A percentile compares a stretch with the other conserved stretches of the same genome.
Evolutionary conservation across 2,888 invertebrate genomes (phyloP).

Genomic region (Corythucha ciliata): DNA sequence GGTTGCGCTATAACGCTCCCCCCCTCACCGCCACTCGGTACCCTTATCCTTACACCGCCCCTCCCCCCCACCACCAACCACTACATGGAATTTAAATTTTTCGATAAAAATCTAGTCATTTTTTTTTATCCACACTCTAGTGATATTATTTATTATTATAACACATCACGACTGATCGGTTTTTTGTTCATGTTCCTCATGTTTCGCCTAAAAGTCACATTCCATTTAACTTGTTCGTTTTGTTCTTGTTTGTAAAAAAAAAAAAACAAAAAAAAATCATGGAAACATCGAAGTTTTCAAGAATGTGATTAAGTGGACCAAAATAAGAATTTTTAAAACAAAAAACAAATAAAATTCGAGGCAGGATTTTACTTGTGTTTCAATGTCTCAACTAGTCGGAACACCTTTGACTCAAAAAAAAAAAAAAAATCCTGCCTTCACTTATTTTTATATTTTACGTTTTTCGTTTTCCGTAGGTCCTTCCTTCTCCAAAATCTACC

Average conservation of each 20-base stretch:
- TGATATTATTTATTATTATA: too few species aligned
- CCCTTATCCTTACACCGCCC: too few species aligned
- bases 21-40: too few species aligned
- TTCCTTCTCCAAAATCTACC: background rate
- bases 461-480: background rate
- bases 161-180: constrained; percentile 5
- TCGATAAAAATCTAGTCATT: too few species aligned
- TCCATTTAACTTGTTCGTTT: constrained; percentile 1
- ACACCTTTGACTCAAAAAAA: constrained; percentile 10
- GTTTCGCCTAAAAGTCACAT: constrained; percentile 7
- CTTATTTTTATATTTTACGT: background rate
- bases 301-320: constrained; percentile 35
- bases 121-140: too few species aligned
- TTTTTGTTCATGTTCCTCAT: constrained; percentile 8
- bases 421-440: background rate
- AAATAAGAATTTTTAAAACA: too few species aligned
- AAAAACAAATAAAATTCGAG: too few species aligned
- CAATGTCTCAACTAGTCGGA: constrained; percentile 13
- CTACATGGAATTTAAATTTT: background rate
- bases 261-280: constrained; percentile 14
- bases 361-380: constrained; percentile 14
- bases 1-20: constrained; percentile 1
- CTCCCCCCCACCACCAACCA: constrained; percentile 8
- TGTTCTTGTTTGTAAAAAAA: too few species aligned
- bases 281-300: constrained; percentile 34